Evolutionary conservation across 2,888 invertebrate species (phyloP), one percentile per base, ranked within the genome.

Genomic region (Lottia scabra): DNA sequence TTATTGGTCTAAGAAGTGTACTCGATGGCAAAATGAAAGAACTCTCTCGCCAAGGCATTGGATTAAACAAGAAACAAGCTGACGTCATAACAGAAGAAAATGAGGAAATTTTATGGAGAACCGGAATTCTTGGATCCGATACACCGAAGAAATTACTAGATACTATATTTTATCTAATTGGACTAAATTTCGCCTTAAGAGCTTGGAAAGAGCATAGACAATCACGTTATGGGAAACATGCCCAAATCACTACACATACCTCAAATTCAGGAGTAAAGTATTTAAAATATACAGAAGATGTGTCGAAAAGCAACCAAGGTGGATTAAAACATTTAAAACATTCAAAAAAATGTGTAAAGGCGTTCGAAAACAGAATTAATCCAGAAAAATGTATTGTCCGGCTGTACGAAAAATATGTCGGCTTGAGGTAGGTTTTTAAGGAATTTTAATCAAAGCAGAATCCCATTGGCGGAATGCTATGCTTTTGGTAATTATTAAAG

Each of bases 51-150:
- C 43, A n/a, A 26, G 65, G 65, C 23, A 43, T 65, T 19, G 65
- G 65, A 43, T 44, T 45, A 23, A 43, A 13, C 65, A 65, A 45
- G 19, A 65, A 65, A 65, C 30, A 43, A 44, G 23, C 65, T 38
- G 43, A 65, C 44, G 43, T 65, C 23, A 65, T 65, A n/a, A 38
- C 44, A 23, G 43, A 38, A 43, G 44, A 65, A 19, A 45, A 65
- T 44, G 65, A 65, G 38, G 45, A 65, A 38, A 65, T 44, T 65
- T 45, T 65, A n/a, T 65, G 65, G n/a, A n/a, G n/a, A 43, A 65
- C 27, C 23, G 65, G 19, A 23, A 45, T 45, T 65, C 44, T 65
- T 30, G 65, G 44, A 44, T 43, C 43, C 12, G 65, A 43, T 43
- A 65, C 19, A 8, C 65, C 65, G 19, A 38, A 65, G 44, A 27